Base-by-base conservation (phyloP, 2,797 vertebrate species). In the Hypotaenidia okinawae region DNA sequence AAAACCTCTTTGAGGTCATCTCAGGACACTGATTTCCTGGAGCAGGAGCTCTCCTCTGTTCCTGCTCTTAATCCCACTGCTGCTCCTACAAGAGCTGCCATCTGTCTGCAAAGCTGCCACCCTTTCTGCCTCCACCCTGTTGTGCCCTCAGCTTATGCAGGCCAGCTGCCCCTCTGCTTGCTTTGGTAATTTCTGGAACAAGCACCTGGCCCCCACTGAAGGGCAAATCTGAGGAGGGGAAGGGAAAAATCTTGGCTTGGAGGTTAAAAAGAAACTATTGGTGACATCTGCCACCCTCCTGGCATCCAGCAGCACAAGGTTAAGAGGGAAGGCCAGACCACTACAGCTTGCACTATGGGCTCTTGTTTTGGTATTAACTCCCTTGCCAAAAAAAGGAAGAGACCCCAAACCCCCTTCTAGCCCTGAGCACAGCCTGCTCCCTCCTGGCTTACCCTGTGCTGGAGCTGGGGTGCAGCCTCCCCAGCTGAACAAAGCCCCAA, bases 381-480 rank as follows among this genome's bases (percentile, higher is more conserved):
- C 45, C 55, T 58, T 58, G 32, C 14, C 55, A 51, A 32, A 45
- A 39, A 45, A 39, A n/a, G 52, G 23, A 39, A 21, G 47, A 87
- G 32, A 6, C 12, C 30, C 51, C 6, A 22, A 27, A 27, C 25
- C 25, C 62, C 66, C 41, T 32, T 18, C 13, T 2, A 25, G 11
- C 24, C 28, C 77, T 16, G 74, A 13, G 86, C 33, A 3, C 28
- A 23, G 58, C 35, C 74, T 86, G 66, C 58, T 47, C 28, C 24
- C 27, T 4, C n/a, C 47, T 22, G 2, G 0, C 51, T 8, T 2
- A 13, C 23, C 13, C 3, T 0, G 1, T 21, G 58, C 58, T 43
- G 25, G 6, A 7, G 18, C 39, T 27, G 58, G 22, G 3, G 18
- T 6, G 41, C 77, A 49, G 47, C 24, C 43, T 6, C 37, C 17